Evolutionary conservation across 2,797 vertebrate genomes (phyloP).

Genomic region (Pteronotus mesoamericanus): DNA sequence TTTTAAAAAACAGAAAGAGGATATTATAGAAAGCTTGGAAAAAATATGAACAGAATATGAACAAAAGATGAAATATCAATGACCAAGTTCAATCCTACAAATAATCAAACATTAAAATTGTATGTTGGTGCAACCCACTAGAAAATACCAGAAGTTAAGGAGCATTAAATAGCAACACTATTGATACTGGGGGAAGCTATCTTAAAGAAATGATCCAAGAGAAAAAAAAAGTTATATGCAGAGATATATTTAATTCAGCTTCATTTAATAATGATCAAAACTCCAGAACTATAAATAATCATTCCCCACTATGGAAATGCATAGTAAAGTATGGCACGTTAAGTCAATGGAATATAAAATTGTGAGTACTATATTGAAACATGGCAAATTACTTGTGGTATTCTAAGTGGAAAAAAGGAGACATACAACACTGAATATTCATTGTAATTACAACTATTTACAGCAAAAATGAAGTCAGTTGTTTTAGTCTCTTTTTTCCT

Average conservation of each 20-base stretch:
- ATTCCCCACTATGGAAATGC: neutral
- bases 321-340: neutral
- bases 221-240: neutral
- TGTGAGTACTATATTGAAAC: neutral
- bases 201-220: neutral
- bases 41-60: neutral
- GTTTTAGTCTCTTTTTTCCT: neutral
- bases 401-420: conserved; percentile 1
- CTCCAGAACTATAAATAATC: neutral
- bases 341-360: conserved; percentile 28
- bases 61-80: neutral
- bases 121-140: neutral
- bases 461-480: neutral
- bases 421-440: conserved; percentile 15
- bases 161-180: neutral
- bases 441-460: conserved; percentile 8
- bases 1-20: neutral
- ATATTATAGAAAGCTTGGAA: neutral
- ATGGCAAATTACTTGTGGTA: conserved; percentile 35
- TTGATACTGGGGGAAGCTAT: neutral
- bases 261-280: conserved; percentile 15
- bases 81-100: neutral
- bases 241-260: neutral
- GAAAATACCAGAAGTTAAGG: neutral
- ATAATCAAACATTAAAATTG: neutral